Base-by-base conservation (phyloP, 2,888 invertebrate species). In the Julus scanicus region DNA sequence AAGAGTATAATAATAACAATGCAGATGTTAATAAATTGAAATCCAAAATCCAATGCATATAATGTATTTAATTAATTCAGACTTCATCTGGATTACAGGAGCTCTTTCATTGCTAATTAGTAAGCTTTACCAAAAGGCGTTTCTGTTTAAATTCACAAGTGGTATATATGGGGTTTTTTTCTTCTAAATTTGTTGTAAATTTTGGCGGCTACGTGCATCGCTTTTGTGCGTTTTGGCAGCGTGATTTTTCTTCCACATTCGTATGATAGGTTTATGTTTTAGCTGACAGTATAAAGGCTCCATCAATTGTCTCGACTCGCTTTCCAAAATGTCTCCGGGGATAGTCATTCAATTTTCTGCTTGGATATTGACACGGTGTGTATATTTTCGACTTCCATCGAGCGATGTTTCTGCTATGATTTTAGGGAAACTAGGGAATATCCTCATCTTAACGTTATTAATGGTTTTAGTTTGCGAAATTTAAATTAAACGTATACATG, bases 301-400 rank as follows among this genome's bases (percentile, higher is more conserved):
- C 80, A 80, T 80, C 80, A 80, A 49, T 49, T 85, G 85, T 85
- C 85, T 85, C 48, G 11, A 49, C 85, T 85, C 49, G 44, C 44
- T 49, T 85, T 85, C 44, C 85, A 85, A 44, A 85, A 49, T 13
- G 44, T 85, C 85, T 85, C 85, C 49, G 6, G 85, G 85, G 85
- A 85, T 44, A 20, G 85, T 85, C 85, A 85, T 85, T 85, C 85
- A 85, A 85, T 85, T 85, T 85, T 85, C 48, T 85, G 85, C 85
- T 85, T 15, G 49, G 85, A 85, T 85, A 85, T 85, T 85, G 85
- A 85, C 85, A 85, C 85, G 80, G 80, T 80, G 80, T 80, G 20
- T 85, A 85, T 85, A 85, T 85, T 85, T 85, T 85, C 85, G 85
- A 85, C 85, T 85, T 44, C 20, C 40, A 44, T 85, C 40, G 71